Conservation (phyloP, 1,140 invertebrate species). For the Cotesia glomerata region DNA sequence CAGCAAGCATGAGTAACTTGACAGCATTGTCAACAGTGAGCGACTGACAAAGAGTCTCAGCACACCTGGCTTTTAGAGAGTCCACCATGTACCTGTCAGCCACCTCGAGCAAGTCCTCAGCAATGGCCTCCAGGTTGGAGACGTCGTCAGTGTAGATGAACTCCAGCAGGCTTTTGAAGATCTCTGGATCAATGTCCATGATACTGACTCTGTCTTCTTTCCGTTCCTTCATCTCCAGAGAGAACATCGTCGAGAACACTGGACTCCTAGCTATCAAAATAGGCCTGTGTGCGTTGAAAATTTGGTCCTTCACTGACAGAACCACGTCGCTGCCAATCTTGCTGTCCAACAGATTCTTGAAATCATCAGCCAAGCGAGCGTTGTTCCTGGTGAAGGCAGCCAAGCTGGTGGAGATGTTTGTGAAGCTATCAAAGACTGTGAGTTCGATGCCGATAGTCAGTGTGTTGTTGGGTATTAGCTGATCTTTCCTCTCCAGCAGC, state of each 20-base stretch:
- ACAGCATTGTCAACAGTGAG: neutral
- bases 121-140: neutral
- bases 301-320: neutral
- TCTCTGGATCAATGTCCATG: conserved; percentile 61
- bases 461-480: neutral
- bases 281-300: conserved; percentile 30
- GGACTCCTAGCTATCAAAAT: conserved; percentile 59
- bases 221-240: conserved; percentile 67
- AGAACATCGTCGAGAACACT: conserved; percentile 71
- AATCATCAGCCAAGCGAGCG: neutral
- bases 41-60: neutral
- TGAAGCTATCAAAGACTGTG: neutral
- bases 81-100: conserved; percentile 18
- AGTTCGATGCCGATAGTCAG: neutral
- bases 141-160: conserved; percentile 21
- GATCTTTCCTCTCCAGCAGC: neutral
- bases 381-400: neutral
- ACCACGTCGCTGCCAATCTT: neutral
- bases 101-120: neutral
- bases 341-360: neutral
- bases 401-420: neutral
- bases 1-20: neutral
- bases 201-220: conserved; percentile 65
- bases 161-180: conserved; percentile 11
- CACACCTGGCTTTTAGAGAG: neutral